phyloP scores from a whole-genome alignment of 1,140 invertebrate species.

The Hermetia illucens region DNA sequence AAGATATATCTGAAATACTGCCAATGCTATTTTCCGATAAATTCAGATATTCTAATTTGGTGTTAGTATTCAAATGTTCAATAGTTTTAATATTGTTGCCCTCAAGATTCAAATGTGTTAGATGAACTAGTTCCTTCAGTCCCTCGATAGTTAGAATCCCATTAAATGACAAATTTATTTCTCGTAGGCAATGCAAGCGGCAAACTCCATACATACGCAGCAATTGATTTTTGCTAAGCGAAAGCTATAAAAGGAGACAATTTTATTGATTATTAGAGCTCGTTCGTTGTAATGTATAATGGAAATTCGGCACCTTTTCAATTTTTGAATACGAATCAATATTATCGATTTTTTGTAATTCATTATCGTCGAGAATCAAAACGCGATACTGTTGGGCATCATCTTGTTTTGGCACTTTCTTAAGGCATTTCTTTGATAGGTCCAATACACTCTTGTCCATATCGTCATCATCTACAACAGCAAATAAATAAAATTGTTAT shows the following conservation, averaged over 20 bases:
- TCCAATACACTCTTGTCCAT: conserved; percentile 34
- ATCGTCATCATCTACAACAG: conserved; percentile 14
- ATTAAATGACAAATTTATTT: conserved; percentile 74
- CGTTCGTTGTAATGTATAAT: too few species aligned
- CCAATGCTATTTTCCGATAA: conserved; percentile 80
- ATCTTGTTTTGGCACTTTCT: conserved; percentile 54
- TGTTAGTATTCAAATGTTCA: conserved; percentile 70
- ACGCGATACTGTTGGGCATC: conserved; percentile 51
- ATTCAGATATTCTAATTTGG: conserved; percentile 65
- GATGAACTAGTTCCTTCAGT: conserved; percentile 63
- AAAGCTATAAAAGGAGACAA: conserved; percentile 59
- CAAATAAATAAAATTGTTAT: too few species aligned
- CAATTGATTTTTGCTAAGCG: conserved; percentile 68
- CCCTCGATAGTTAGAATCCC: conserved; percentile 79
- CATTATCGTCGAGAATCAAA: conserved; percentile 75
- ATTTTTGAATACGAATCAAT: conserved; percentile 65
- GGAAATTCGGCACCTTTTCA: conserved; percentile 47
- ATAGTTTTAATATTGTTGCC: conserved; percentile 59
- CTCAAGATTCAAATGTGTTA: conserved; percentile 51
- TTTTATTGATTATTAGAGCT: conserved; percentile 8
- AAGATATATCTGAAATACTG: conserved; percentile 68
- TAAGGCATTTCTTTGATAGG: conserved; percentile 51
- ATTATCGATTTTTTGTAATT: conserved; percentile 71
- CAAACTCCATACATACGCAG: conserved; percentile 76
- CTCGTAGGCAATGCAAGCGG: conserved; percentile 58